Evolutionary conservation across 2,888 invertebrate genomes (phyloP), one percentile per base, ranked within the genome.

Genomic region (Agrotis clavis): DNA sequence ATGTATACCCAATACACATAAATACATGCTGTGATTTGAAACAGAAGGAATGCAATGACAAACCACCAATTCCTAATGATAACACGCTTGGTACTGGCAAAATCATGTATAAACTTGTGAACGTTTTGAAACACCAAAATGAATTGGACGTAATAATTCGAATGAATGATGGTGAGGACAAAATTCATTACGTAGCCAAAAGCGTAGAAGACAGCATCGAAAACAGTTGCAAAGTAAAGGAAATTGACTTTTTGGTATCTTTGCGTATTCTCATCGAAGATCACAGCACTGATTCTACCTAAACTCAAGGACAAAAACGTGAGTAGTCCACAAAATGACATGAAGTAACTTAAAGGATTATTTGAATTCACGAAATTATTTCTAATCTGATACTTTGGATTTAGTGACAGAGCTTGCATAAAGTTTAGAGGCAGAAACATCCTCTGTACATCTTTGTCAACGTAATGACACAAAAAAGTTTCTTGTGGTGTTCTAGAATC

Each of bases 121-220:
- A 79, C 21, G 14, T 67, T 51, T 71, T 85, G 85, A 56, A 85
- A 68, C 2, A 19, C 71, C 9, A 82, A 47, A 16, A 86, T 65
- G 1, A 84, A 67, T 3, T n/a, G 16, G 0, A 85, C 60, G 45
- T 70, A 72, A 0, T 59, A 35, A 5, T 74, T 67, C 1, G 67
- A 67, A 16, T 79, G 11, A 6, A 63, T 0, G 0, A 71, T n/a
- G 21, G 35, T 25, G 0, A 48, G 30, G 21, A 67, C 2, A 25
- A 41, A 79, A 25, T 79, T 82, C 1, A 75, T 3, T 7, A 66
- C 19, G 19, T 61, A 76, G 7, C 76, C 80, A 9, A 4, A 21
- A 11, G 1, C 13, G n/a, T 65, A 70, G n/a, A 60, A 73, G 9
- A 57, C 3, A 0, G 69, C 35, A 11, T 86, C 76, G 4, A 48